Base-by-base conservation (phyloP, 2,888 invertebrate species). In the Boloria euphrosyne region DNA sequence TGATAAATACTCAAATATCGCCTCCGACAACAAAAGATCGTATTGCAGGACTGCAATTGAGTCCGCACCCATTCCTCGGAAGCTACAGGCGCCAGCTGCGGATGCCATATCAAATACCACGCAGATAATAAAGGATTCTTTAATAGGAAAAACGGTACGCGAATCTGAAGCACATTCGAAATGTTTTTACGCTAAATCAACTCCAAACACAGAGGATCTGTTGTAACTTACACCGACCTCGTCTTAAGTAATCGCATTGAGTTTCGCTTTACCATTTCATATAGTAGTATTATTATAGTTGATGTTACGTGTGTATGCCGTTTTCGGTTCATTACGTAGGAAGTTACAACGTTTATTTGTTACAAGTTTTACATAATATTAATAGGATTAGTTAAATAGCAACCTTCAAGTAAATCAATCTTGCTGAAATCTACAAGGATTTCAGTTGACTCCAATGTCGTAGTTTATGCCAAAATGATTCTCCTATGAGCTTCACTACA, bases 51-150 rank as follows among this genome's bases (percentile, higher is more conserved):
- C 77, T 80, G 80, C 80, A 81, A 80, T 82, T 75, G 78, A 83
- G 84, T 83, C 80, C 74, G 82, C 80, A 78, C 74, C 80, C 79
- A 86, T 81, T 84, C 83, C 80, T 85, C 90, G 89, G 90, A 89
- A 91, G 90, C 90, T 79, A 77, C 78, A 83, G 90, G 90, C 90
- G 90, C 90, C 90, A 89, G 87, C 90, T 90, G 91, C 84, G 79
- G 78, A 66, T 67, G 71, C 71, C 78, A 84, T 90, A 88, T 91
- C 90, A 78, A 84, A 85, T 90, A 75, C 78, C 83, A 74, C 70
- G 75, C 77, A 82, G 85, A 85, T 86, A 85, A 87, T 84, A 84
- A 86, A 84, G 87, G 83, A 84, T 84, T 82, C 83, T 75, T 87
- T 89, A 87, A 84, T 84, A 84, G 81, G 84, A 88, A 87, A 85